Base-by-base conservation (phyloP, 2,888 invertebrate genomes). In the Drosophila kanekoi region DNA sequence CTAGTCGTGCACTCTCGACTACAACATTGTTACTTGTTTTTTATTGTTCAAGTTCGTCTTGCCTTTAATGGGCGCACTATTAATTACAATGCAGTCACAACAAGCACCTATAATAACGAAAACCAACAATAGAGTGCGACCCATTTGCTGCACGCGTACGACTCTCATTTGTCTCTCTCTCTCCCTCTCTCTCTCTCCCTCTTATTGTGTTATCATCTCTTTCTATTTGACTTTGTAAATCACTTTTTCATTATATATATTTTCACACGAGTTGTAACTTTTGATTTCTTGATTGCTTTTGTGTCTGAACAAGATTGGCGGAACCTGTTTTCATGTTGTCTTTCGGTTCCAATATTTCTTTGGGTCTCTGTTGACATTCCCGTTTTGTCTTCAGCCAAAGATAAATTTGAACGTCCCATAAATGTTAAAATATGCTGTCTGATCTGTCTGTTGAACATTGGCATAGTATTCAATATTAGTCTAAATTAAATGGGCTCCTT, bases 51-150 rank as follows among this genome's bases (percentile, higher is more conserved):
- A 79, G 62, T 72, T 77, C 44, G 77, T 61, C 51, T 67, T 10
- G 64, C 45, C 37, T 58, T 61, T 63, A 74, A 67, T 62, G 45
- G 66, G 61, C 51, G 28, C 54, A 62, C 51, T 79, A 72, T 81
- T 73, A 77, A 79, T 81, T 70, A 67, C 82, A 77, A 48, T 71
- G 63, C 71, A 77, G 54, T 64, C 49, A 69, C 66, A 70, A 62
- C 44, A 69, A 61, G 16, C 40, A 60, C 28, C 59, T 16, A 49
- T 54, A 74, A 44, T 32, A 63, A 61, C 51, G 51, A 56, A 23
- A 28, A 66, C 44, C 44, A 63, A 63, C 67, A 68, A 60, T 59
- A 51, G 14, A 35, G 45, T 61, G 33, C 51, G 40, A 9, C 45
- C 49, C 59, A 69, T 52, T 59, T 69, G 35, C 38, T 45, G 58